Evolutionary conservation across 2,888 invertebrate species (phyloP), one percentile per base, ranked within the genome.

Genomic region (Euspilapteryx auroguttella): DNA sequence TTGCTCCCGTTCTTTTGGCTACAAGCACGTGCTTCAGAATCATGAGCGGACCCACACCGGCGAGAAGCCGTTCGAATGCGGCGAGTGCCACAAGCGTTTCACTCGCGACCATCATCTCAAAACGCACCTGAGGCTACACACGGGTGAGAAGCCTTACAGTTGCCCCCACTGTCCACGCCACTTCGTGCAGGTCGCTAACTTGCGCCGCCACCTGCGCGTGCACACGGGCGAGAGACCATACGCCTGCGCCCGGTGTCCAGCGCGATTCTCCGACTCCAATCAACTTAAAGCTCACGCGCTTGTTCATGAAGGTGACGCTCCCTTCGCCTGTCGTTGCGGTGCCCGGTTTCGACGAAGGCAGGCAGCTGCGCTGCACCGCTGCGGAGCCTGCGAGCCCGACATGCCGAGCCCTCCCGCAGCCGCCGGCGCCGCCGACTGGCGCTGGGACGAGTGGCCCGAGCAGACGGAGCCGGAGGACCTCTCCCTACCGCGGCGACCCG

Each of bases 11-110:
- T 89, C 89, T 8, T 94, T 94, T 49, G 94, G 94, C 26, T 94
- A 94, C 77, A 94, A 94, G 51, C 94, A 94, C 63, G 94, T 94
- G 12, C 76, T 94, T 27, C 94, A 94, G 63, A 94, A 94, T 55
- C 94, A 94, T 63, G 94, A 94, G 49, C 83, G 94, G 41, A 95
- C 94, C 1, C 94, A 94, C 57, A 94, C 94, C 1, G 94, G 94
- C 0, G 94, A 94, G 54, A 94, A 94, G 48, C 94, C 94, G 0
- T 94, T 94, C 68, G 89, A 92, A 54, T 94, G 94, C 49, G 86
- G 85, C 15, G 89, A 92, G 58, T 94, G 94, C 53, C 88, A 92
- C 55, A 94, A 94, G 59, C 80, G 92, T 37, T 94, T 94, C 62
- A 94, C 94, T 2, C 81, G 94, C 27, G 94, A 94, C 54, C 94